These are phyloP conservation scores for Zelleria hepariella DNA, from an alignment of 2,888 invertebrate genomes.

Conservation along the genomic window DNA sequence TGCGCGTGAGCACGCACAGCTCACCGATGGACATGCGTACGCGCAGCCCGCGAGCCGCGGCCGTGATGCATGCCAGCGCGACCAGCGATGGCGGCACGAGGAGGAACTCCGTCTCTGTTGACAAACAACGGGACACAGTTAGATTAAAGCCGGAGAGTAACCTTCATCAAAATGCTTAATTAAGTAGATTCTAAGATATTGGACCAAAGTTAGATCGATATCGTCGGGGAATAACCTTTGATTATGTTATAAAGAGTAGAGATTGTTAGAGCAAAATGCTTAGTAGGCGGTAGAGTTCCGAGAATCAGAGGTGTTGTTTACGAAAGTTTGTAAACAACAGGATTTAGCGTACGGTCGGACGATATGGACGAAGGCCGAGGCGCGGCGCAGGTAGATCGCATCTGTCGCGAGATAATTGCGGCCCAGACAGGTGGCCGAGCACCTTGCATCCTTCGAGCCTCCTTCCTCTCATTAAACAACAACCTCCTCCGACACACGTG, in stretches of 20 bases:
- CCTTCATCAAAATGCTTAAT: no score
- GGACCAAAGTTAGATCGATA: neutral
- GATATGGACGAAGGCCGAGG: slow-evolving; percentile 17
- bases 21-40: slow-evolving; percentile 58
- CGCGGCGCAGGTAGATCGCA: slow-evolving; percentile 52
- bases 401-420: slow-evolving; percentile 64
- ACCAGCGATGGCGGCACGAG: slow-evolving; percentile 79
- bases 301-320: neutral
- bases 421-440: slow-evolving; percentile 55
- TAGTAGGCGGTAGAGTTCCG: neutral
- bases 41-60: slow-evolving; percentile 75
- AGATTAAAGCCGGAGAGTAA: slow-evolving; percentile 6
- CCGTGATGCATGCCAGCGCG: slow-evolving; percentile 78
- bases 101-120: slow-evolving; percentile 80
- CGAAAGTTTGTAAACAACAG: slow-evolving; percentile 1
- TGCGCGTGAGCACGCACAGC: slow-evolving; percentile 57
- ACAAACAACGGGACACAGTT: slow-evolving; percentile 24
- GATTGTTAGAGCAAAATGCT: neutral
- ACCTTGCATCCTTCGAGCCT: slow-evolving; percentile 46
- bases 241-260: no score
- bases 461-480: slow-evolving; percentile 8
- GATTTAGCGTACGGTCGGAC: neutral
- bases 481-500: neutral
- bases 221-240: no score
- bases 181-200: neutral